Percentiles rank a stretch among this genome's conserved stretches.
Conservation (phyloP, 2,888 invertebrate species). For the Tortrix viridana region DNA sequence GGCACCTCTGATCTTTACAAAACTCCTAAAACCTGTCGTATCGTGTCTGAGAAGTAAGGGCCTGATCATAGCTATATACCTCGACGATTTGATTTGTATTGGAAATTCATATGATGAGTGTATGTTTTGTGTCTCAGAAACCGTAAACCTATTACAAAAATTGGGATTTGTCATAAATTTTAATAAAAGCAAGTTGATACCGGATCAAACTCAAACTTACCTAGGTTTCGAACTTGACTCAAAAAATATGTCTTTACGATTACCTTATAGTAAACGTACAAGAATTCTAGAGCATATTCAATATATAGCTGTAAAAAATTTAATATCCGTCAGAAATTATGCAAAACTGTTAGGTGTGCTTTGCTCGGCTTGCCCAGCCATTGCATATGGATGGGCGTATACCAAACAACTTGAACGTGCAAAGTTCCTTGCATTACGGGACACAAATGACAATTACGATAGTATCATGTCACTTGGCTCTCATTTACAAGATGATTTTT, state of each 20-base stretch:
- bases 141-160: slow-evolving; percentile 1
- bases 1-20: slow-evolving; percentile 37
- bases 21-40: slow-evolving; percentile 33
- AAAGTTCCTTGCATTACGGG: slow-evolving; percentile 12
- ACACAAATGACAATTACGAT: slow-evolving; percentile 9
- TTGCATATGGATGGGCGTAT: slow-evolving; percentile 20
- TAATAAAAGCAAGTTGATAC: slow-evolving; percentile 22
- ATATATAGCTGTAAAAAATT: not conserved
- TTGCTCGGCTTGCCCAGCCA: slow-evolving; percentile 35
- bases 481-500: not conserved
- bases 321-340: not conserved
- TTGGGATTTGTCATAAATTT: slow-evolving; percentile 35
- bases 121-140: not conserved
- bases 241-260: slow-evolving; percentile 20
- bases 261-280: slow-evolving; percentile 11
- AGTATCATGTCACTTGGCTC: not conserved
- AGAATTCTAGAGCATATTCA: not conserved
- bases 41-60: slow-evolving; percentile 30
- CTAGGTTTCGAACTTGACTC: slow-evolving; percentile 33
- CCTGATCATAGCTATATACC: slow-evolving; percentile 16
- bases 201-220: slow-evolving; percentile 18
- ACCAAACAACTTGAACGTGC: slow-evolving; percentile 18
- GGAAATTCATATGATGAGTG: slow-evolving; percentile 18
- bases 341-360: slow-evolving; percentile 13
- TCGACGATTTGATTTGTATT: slow-evolving; percentile 37